These are phyloP conservation scores for Rhadina sibilatrix DNA, from an alignment of 2,113 vertebrate species.

Conservation along the genomic window DNA sequence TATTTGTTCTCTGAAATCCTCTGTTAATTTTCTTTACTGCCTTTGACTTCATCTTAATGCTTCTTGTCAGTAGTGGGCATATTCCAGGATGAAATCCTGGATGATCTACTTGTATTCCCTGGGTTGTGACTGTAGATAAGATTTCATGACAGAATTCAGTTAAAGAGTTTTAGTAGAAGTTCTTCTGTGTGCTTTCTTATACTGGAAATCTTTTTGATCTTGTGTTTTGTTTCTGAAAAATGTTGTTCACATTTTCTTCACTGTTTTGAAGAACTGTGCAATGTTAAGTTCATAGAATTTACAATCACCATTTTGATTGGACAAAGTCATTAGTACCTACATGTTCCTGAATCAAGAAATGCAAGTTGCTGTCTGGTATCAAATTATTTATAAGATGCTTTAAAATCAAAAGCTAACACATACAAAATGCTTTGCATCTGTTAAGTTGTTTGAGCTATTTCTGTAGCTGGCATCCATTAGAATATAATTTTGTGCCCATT, in stretches of 20 bases:
- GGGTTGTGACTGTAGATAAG: neutral
- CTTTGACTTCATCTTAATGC: neutral
- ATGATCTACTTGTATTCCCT: neutral
- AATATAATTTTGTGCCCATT: conserved; percentile 48
- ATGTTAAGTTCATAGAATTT: neutral
- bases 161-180: neutral
- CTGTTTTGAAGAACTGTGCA: neutral
- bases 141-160: neutral
- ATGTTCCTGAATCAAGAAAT: neutral
- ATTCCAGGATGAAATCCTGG: neutral
- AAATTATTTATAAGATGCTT: neutral
- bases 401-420: conserved; percentile 19
- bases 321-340: neutral
- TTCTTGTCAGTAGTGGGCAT: neutral
- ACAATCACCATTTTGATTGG: neutral
- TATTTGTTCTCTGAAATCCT: neutral
- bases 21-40: neutral
- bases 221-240: neutral
- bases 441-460: conserved; percentile 37
- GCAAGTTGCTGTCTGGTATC: neutral
- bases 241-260: neutral
- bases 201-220: neutral
- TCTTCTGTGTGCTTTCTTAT: neutral
- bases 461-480: neutral
- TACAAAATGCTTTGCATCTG: conserved; percentile 23